These are phyloP conservation scores for Troides helena DNA, from an alignment of 2,888 invertebrate genomes.

Conservation along the genomic window DNA sequence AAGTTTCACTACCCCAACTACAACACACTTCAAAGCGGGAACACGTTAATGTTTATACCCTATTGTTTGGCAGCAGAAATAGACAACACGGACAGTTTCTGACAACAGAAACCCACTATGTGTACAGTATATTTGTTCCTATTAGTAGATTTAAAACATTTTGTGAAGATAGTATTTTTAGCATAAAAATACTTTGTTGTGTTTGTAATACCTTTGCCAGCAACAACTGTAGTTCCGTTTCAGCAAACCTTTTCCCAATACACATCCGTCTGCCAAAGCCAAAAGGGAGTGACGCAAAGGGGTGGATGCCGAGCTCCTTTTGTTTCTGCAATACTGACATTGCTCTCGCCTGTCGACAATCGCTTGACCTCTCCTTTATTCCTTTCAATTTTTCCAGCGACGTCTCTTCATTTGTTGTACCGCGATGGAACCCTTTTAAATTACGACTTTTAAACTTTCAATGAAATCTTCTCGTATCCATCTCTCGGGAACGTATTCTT, in stretches of 20 bases:
- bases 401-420: constrained; percentile 7
- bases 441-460: constrained; percentile 24
- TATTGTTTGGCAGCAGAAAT: too few species aligned
- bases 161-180: background rate
- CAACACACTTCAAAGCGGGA: too few species aligned
- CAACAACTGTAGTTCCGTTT: constrained; percentile 87
- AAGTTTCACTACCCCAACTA: too few species aligned
- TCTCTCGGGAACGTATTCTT: constrained; percentile 86
- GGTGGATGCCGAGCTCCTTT: constrained; percentile 83
- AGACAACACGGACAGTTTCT: too few species aligned
- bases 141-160: too few species aligned
- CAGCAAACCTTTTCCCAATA: constrained; percentile 89
- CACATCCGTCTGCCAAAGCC: constrained; percentile 89
- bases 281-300: constrained; percentile 87
- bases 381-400: constrained; percentile 7
- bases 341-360: constrained; percentile 34
- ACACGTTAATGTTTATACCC: too few species aligned
- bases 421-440: constrained; percentile 7
- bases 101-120: too few species aligned
- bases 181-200: background rate
- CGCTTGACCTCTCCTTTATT: constrained; percentile 20
- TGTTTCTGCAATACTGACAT: constrained; percentile 57
- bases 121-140: too few species aligned
- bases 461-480: constrained; percentile 83
- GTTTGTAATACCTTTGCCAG: constrained; percentile 82